A percentile compares a stretch with the other conserved stretches of the same genome.
Evolutionary conservation across 92 coral and sea anemone species (phyloP).

Genomic region (Chrysogorgia sp.): DNA sequence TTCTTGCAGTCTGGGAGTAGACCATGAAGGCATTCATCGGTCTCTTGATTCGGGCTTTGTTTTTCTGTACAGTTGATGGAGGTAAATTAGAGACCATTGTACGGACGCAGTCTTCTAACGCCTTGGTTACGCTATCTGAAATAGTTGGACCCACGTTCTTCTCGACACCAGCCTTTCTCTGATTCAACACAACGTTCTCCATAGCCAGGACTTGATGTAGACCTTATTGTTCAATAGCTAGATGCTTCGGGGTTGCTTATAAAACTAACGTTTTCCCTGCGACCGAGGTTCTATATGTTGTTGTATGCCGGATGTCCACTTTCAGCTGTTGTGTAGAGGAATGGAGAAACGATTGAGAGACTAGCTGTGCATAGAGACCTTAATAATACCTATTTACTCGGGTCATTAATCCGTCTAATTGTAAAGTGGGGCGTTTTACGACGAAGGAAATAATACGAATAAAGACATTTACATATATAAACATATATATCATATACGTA

Average conservation of each 20-base stretch:
- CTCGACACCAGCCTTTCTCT: too few species aligned
- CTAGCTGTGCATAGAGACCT: not conserved
- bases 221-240: too few species aligned
- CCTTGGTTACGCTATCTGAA: slow-evolving; percentile 87
- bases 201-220: too few species aligned
- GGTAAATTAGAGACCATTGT: slow-evolving; percentile 81
- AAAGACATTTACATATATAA: too few species aligned
- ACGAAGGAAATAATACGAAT: not conserved
- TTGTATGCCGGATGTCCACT: too few species aligned
- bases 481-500: too few species aligned
- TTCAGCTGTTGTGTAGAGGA: not conserved
- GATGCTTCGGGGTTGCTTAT: too few species aligned
- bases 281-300: too few species aligned
- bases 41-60: slow-evolving; percentile 86
- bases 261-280: too few species aligned
- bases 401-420: not conserved
- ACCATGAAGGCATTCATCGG: slow-evolving; percentile 99
- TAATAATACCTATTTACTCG: not conserved
- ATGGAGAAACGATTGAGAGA: not conserved
- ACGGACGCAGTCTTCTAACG: slow-evolving; percentile 85
- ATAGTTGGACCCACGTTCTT: slow-evolving; percentile 73
- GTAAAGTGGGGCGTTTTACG: not conserved
- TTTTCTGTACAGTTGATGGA: slow-evolving; percentile 68
- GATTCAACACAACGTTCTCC: too few species aligned
- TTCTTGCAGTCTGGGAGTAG: slow-evolving; percentile 95